phyloP scores from a whole-genome alignment of 2,888 invertebrate species.

The Allygus modestus region DNA sequence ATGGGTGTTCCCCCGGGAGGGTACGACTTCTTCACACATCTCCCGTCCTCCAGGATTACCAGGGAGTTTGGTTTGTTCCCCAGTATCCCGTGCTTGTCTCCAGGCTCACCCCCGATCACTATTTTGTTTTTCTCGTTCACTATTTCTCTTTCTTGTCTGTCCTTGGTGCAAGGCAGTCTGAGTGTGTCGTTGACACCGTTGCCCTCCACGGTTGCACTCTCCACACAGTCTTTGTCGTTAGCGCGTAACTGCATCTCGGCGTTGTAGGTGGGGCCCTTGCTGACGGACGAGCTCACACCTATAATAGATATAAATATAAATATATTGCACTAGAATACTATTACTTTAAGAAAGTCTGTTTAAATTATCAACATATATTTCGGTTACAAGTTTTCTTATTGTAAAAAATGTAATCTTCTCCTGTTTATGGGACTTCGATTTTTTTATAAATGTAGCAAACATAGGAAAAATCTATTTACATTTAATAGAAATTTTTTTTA shows the following conservation, averaged over 20 bases:
- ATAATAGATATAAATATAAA: background rate
- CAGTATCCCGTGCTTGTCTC: background rate
- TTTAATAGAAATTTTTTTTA: too few relatives aligned
- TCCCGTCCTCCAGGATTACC: background rate
- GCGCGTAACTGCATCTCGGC: background rate
- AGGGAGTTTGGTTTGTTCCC: slow-evolving; percentile 4
- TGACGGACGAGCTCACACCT: slow-evolving; percentile 3
- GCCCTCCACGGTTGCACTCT: background rate
- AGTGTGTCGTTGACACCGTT: background rate
- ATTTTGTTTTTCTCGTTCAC: slow-evolving; percentile 15
- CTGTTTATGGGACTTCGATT: too few relatives aligned
- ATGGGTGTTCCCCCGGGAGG: background rate
- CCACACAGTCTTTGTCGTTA: background rate
- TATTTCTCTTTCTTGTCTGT: background rate
- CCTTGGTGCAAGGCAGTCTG: slow-evolving; percentile 7
- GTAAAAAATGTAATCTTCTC: too few relatives aligned
- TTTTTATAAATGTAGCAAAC: too few relatives aligned
- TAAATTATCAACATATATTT: too few relatives aligned
- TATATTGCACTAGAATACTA: too few relatives aligned
- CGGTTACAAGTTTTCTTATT: too few relatives aligned
- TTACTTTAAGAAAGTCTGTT: too few relatives aligned
- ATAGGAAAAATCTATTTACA: too few relatives aligned
- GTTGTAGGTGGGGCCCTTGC: slow-evolving; percentile 5
- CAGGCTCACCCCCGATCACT: slow-evolving; percentile 2
- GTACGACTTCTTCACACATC: background rate